phyloP scores from a whole-genome alignment of 2,797 vertebrate species.

The Epinephelus malabaricus region DNA sequence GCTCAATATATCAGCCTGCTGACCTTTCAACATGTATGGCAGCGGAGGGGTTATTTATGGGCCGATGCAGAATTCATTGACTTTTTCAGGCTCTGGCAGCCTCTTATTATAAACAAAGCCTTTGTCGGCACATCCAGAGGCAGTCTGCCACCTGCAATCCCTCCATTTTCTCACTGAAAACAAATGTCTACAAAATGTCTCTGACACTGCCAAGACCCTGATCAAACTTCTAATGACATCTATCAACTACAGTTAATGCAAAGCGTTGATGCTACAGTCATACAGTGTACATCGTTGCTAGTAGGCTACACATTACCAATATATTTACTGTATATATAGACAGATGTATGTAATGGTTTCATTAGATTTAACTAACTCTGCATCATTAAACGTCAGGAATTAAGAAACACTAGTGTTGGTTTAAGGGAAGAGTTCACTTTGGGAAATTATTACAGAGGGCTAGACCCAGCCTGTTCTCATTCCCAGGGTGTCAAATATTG shows the following conservation, averaged over 20 bases:
- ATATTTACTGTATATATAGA: too few species aligned
- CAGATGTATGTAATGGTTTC: too few species aligned
- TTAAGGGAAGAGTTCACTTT: too few species aligned
- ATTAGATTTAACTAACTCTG: too few species aligned
- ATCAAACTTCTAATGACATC: constrained; percentile 5
- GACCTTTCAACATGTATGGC: constrained; percentile 57
- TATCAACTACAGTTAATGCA: not conserved
- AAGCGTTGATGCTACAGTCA: not conserved
- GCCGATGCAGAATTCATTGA: constrained; percentile 56
- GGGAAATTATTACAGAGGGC: too few species aligned
- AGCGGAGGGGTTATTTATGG: constrained; percentile 55
- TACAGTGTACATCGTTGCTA: too few species aligned
- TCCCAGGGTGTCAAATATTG: too few species aligned
- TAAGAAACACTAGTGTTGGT: too few species aligned
- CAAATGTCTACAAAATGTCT: constrained; percentile 17
- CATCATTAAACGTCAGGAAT: too few species aligned
- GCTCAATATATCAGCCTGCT: constrained; percentile 60
- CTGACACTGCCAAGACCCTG: not conserved
- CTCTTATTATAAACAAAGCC: constrained; percentile 44
- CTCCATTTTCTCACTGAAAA: constrained; percentile 18
- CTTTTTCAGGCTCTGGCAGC: constrained; percentile 44
- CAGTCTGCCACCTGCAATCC: constrained; percentile 32
- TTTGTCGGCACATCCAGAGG: constrained; percentile 28
- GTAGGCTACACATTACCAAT: too few species aligned
- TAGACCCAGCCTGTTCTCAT: too few species aligned